These are phyloP conservation scores for Bos javanicus DNA, from an alignment of 2,113 vertebrate genomes.

Conservation along the genomic window DNA sequence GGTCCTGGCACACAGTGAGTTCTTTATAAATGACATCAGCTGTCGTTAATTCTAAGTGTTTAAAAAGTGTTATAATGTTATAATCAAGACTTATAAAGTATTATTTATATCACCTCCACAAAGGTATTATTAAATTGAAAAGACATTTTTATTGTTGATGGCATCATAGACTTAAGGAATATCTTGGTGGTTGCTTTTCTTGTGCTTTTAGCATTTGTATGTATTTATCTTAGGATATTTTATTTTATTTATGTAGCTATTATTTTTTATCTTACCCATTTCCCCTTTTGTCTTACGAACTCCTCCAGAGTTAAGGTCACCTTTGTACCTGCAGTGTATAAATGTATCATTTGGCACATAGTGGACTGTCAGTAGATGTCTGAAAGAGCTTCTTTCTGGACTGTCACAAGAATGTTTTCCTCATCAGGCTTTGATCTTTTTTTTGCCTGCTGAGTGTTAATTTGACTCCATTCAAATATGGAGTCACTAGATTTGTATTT, in stretches of 20 bases:
- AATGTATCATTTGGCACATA: neutral
- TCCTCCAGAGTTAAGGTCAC: neutral
- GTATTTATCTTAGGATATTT: neutral
- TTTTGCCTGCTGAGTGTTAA: conserved; percentile 16
- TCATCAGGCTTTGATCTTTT: neutral
- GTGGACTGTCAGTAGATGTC: neutral
- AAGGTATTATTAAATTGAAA: neutral
- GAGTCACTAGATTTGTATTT: conserved; percentile 29
- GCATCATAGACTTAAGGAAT: neutral
- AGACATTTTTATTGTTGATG: neutral
- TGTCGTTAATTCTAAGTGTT: conserved; percentile 13
- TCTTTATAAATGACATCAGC: neutral
- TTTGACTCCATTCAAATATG: neutral
- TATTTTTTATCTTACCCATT: neutral
- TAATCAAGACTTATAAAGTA: neutral
- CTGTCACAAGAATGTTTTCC: neutral
- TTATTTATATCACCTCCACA: neutral
- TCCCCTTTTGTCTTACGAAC: neutral
- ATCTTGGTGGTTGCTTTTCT: neutral
- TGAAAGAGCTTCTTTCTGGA: conserved; percentile 16
- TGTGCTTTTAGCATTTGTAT: neutral
- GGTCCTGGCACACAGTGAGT: neutral
- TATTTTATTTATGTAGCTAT: neutral
- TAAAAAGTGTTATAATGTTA: conserved; percentile 25
- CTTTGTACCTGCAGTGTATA: neutral